Conservation (phyloP, 1,140 invertebrate species). For the Thaumatotibia leucotreta region DNA sequence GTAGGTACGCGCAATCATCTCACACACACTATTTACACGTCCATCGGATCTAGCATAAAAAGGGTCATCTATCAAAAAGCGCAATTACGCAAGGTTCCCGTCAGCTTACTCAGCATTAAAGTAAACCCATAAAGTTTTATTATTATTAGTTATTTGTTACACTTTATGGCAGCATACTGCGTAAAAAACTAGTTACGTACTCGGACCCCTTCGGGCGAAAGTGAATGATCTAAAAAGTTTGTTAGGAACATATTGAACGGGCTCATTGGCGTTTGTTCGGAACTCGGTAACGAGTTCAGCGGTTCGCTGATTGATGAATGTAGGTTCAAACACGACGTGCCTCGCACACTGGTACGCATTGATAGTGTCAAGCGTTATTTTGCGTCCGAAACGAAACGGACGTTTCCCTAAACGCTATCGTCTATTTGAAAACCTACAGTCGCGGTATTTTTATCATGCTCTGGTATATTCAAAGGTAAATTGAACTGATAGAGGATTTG, state of each 20-base stretch:
- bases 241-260: constrained; percentile 47
- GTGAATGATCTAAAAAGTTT: constrained; percentile 70
- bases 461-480: background rate
- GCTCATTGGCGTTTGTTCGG: constrained; percentile 54
- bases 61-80: background rate
- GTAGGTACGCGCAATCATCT: background rate
- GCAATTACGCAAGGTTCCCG: background rate
- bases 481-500: background rate
- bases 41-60: background rate
- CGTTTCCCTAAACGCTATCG: constrained; percentile 24
- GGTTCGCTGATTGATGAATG: constrained; percentile 63
- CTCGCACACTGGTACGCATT: constrained; percentile 35
- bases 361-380: constrained; percentile 63
- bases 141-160: constrained; percentile 13
- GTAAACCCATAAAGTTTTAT: constrained; percentile 13
- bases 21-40: background rate
- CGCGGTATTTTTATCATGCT: constrained; percentile 26
- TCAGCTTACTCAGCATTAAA: background rate
- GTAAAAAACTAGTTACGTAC: constrained; percentile 15
- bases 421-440: background rate
- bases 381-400: constrained; percentile 31
- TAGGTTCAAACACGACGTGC: constrained; percentile 24
- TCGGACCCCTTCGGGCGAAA: constrained; percentile 49
- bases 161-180: constrained; percentile 5
- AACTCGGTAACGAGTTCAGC: constrained; percentile 63